Base-by-base conservation (phyloP, 2,113 vertebrate species). In the Aplodontia rufa region DNA sequence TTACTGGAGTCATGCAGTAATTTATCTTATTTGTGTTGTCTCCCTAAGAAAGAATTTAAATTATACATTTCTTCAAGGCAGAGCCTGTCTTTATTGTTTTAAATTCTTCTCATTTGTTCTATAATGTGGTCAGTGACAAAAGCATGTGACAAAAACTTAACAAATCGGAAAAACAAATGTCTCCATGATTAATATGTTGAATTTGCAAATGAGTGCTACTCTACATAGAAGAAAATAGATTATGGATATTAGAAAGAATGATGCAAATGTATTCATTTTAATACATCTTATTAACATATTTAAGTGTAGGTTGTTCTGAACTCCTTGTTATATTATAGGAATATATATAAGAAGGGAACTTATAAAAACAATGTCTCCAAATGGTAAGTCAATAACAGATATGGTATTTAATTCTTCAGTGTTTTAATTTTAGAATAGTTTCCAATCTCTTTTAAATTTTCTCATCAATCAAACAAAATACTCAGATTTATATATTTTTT, bases 321-420 rank as follows among this genome's bases (percentile, higher is more conserved):
- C 17, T 55, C 47, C 71, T 82, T 28, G 83, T 37, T 47, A 49
- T 94, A 68, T 88, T 83, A 60, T 30, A 82, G 32, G 28, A 93
- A 92, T 62, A 80, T 79, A 51, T 26, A 92, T 53, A 83, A 88
- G 58, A 96, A 84, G 16, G 45, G 6, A 79, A 37, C 1, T 90
- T 89, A 75, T 92, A 84, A 93, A 91, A 87, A 90, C 6, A 62
- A 19, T 95, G 91, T 93, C 91, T 97, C 68, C 93, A 55, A 93
- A 94, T 84, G 92, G 79, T 96, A 98, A 95, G 98, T 98, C 97
- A 98, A 98, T 97, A 98, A 98, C 95, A 96, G 95, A 97, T 93
- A 98, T 87, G 51, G 96, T 97, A 97, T 94, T 98, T 97, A 97
- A 98, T 97, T 97, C 83, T 97, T 97, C 96, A 98, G 97, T 97